Conservation (phyloP, 1,140 invertebrate species). For the Drosophila novamexicana region DNA sequence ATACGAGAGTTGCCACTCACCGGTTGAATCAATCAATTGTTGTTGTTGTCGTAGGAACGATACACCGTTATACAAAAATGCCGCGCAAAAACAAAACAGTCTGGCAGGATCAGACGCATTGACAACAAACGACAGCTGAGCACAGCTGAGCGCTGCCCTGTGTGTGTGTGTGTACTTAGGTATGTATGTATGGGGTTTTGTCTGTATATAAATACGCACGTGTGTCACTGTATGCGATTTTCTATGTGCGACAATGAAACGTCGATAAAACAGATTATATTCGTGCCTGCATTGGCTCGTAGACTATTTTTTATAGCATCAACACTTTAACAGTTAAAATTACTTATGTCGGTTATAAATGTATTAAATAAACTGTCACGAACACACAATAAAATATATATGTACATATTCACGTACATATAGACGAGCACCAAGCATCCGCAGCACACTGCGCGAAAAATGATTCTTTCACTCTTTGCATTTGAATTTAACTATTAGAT, state of each 20-base stretch:
- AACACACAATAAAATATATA: constrained; percentile 48
- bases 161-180: constrained; percentile 47
- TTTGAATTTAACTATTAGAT: constrained; percentile 30
- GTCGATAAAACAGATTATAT: constrained; percentile 49
- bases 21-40: constrained; percentile 41
- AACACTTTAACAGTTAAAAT: constrained; percentile 42
- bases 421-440: constrained; percentile 35
- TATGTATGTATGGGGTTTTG: constrained; percentile 25
- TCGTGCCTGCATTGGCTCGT: constrained; percentile 7
- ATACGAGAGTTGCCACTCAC: constrained; percentile 15
- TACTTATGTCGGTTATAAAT: constrained; percentile 27
- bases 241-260: constrained; percentile 49
- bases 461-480: constrained; percentile 34
- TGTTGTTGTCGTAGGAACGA: constrained; percentile 25
- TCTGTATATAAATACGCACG: constrained; percentile 36
- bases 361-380: constrained; percentile 53
- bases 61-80: constrained; percentile 22
- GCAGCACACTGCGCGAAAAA: constrained; percentile 51
- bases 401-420: constrained; percentile 45
- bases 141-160: constrained; percentile 64
- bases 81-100: constrained; percentile 46
- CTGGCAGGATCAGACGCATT: constrained; percentile 59
- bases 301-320: constrained; percentile 2
- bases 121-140: constrained; percentile 72
- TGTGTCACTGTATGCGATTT: constrained; percentile 31